These are phyloP conservation scores for Agrochola circellaris DNA, from an alignment of 2,888 invertebrate species.

Conservation along the genomic window DNA sequence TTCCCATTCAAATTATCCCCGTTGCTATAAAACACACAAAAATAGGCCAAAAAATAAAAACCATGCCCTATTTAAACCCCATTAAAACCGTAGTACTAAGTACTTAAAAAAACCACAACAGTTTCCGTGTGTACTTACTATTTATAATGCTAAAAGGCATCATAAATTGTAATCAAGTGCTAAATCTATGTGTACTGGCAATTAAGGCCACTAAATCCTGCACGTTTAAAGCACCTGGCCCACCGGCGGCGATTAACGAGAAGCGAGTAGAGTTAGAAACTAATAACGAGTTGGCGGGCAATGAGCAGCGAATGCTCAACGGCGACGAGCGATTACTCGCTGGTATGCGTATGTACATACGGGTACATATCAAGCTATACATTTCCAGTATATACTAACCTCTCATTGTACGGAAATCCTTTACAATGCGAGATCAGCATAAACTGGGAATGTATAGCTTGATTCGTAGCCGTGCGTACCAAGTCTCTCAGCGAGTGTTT, in stretches of 20 bases:
- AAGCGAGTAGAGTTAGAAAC: not conserved
- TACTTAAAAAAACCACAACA: not conserved
- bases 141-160: slow-evolving; percentile 48
- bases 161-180: slow-evolving; percentile 52
- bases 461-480: too few relatives aligned
- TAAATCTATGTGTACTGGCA: slow-evolving; percentile 51
- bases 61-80: not conserved
- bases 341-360: not conserved
- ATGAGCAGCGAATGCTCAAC: not conserved
- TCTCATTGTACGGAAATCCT: too few relatives aligned
- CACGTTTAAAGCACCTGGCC: slow-evolving; percentile 34
- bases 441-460: too few relatives aligned
- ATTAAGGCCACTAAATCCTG: slow-evolving; percentile 46
- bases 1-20: not conserved
- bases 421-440: too few relatives aligned
- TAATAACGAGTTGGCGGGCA: not conserved
- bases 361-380: too few relatives aligned
- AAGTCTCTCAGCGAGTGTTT: not conserved
- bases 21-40: not conserved
- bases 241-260: not conserved
- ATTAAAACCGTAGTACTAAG: slow-evolving; percentile 13
- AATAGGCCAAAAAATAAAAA: not conserved
- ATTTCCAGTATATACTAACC: too few relatives aligned
- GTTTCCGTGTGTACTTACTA: slow-evolving; percentile 43
- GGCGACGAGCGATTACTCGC: not conserved